phyloP scores from a whole-genome alignment of 2,888 invertebrate species.

The Dynastes tityus region DNA sequence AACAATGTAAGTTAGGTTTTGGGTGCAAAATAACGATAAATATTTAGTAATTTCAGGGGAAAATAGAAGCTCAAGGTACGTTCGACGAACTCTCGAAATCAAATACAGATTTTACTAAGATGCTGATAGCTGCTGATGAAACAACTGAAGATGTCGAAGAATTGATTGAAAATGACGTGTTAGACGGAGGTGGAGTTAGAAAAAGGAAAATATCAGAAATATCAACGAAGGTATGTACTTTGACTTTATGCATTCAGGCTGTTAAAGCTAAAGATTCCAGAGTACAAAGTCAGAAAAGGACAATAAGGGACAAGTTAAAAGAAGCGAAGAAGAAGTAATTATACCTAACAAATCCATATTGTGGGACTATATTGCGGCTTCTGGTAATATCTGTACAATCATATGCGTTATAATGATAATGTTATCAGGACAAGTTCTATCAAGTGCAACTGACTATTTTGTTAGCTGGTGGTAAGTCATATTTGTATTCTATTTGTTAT shows the following conservation, averaged over 20 bases:
- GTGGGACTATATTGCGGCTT: constrained; percentile 55
- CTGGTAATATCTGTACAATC: constrained; percentile 54
- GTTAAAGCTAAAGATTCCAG: constrained; percentile 45
- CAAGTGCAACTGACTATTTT: constrained; percentile 57
- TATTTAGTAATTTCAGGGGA: constrained; percentile 68
- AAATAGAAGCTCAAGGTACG: constrained; percentile 75
- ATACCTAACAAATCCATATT: constrained; percentile 49
- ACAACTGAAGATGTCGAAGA: constrained; percentile 64
- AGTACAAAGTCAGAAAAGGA: constrained; percentile 54
- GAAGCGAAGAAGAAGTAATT: constrained; percentile 55
- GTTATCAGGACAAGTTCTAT: constrained; percentile 53
- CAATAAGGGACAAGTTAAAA: constrained; percentile 56
- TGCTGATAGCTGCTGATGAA: constrained; percentile 60
- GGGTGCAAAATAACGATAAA: constrained; percentile 52
- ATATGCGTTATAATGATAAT: constrained; percentile 48
- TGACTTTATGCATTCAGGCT: no score
- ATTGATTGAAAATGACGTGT: constrained; percentile 57
- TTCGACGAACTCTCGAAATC: constrained; percentile 74
- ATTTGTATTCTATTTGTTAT: constrained; percentile 29
- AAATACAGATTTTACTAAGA: constrained; percentile 76
- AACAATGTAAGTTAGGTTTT: constrained; percentile 69
- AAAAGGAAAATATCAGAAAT: neutral
- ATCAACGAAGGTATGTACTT: neutral
- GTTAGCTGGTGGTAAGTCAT: constrained; percentile 56
- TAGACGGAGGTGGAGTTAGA: constrained; percentile 26